A percentile compares a stretch with the other conserved stretches of the same genome.
Evolutionary conservation across 2,797 vertebrate genomes (phyloP).

Genomic region (Pogoniulus pusillus): DNA sequence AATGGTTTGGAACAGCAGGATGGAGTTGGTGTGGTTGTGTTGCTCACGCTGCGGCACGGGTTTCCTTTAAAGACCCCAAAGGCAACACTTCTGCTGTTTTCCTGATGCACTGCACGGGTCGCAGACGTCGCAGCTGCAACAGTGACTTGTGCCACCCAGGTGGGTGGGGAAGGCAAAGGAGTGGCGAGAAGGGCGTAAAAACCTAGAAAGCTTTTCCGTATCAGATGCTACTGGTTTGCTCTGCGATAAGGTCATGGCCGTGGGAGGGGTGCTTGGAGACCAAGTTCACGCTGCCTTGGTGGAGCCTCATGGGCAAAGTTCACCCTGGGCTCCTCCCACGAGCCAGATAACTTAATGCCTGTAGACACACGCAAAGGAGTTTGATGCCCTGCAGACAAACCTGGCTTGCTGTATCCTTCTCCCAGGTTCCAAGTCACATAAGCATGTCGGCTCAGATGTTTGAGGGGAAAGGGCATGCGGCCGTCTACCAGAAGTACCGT

Average conservation of each 20-base stretch:
- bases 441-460: constrained; percentile 79
- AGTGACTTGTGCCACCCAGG: not conserved
- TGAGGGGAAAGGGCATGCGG: constrained; percentile 77
- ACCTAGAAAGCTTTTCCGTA: not conserved
- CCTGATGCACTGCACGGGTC: not conserved
- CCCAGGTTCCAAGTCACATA: not conserved
- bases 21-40: not conserved
- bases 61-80: not conserved
- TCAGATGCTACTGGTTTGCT: accelerated
- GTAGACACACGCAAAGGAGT: accelerated
- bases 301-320: not conserved
- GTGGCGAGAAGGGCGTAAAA: not conserved
- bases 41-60: accelerated
- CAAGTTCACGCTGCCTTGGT: accelerated
- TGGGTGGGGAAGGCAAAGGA: not conserved
- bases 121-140: not conserved
- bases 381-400: not conserved
- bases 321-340: not conserved
- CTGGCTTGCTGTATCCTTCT: not conserved
- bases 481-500: constrained; percentile 80
- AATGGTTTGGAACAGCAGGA: accelerated
- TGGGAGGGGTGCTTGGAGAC: not conserved
- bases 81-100: not conserved
- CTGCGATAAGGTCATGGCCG: accelerated
- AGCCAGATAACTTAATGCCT: accelerated